Evolutionary conservation across 2,113 vertebrate genomes (phyloP), one percentile per base, ranked within the genome.

Genomic region (Acrocephalus arundinaceus): DNA sequence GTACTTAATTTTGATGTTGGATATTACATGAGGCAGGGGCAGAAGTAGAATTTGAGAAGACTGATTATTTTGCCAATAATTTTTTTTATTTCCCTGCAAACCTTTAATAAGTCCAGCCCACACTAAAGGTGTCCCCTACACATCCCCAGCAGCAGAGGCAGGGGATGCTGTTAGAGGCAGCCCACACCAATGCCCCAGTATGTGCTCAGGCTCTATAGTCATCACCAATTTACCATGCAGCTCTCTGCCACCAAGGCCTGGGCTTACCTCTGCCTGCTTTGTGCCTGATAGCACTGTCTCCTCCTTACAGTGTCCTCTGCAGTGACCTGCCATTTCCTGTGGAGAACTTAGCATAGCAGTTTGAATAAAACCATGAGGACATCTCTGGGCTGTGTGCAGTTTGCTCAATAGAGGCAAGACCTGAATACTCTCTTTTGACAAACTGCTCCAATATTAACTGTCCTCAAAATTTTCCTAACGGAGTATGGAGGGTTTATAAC

Each of bases 161-260:
- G 52, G n/a, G 5, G 57, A 4, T 6, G 1, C 3, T 52, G 35
- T 6, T 39, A 22, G 62, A 55, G 59, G 54, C 67, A 68, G 28
- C 2, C 5, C 23, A 10, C 10, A 6, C 17, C 27, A 41, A 4
- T 8, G 35, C 46, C 35, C 7, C 52, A 12, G 21, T 1, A 1
- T 6, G 5, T 24, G 21, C 66, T 70, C 20, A 19, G 63, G 20
- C 66, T 39, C 10, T 7, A 0, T 5, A 11, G 16, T 10, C 6
- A 0, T 12, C 0, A 0, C 51, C 18, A 0, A 0, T 16, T 8
- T 25, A 54, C 24, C 9, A 5, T 2, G 28, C 27, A 57, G 9
- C 11, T 54, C 30, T 66, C 43, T 86, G 62, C 51, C 52, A 12
- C 23, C 35, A 18, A 11, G 31, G 31, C n/a, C 37, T 31, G 48